Evolutionary conservation across 53 echinoderm and acorn worm genomes (phyloP), one percentile per base, ranked within the genome.

Genomic region (Holothuria leucospilota): DNA sequence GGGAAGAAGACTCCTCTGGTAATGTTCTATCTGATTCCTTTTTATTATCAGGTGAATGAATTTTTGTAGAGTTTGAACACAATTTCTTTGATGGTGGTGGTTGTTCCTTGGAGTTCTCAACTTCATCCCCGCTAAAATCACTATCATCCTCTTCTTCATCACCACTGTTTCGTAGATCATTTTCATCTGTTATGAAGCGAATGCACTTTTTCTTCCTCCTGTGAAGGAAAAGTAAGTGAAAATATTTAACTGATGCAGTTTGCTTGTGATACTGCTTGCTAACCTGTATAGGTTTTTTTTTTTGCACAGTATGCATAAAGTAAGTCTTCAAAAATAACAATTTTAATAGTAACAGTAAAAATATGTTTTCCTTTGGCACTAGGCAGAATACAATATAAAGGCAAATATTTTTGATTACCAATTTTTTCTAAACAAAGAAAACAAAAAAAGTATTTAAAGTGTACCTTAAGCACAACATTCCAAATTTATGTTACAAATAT

Each of bases 161-260:
- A 34, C 94, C 89, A 53, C 92, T 90, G 69, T 85, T 88, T 29
- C 69, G 85, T 25, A 87, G 90, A 34, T 92, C 93, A 61, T 99
- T 95, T 63, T 95, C 95, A 29, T 90, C 86, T 77, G 93, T 92
- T 51, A 99, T 93, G 86, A 93, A 99, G 38, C 99, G 88, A 51
- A 99, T 99, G 82, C 99, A 99, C 82, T 95, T 99, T 85, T 99
- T 99, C 99, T 99, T 99, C 92, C 99, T 99, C 95, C 99, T 99
- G 73, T 20, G 26, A 15, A 40, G 39, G 9, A 84, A 62, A 71
- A 69, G 20, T 18, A 72, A 74, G 15, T 29, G 46, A 11, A 65
- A 34, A 52, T 62, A 20, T 56, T 56, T 16, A 56, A 18, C 0
- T 10, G 18, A 56, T 16, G 18, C 56, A 56, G 56, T 56, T 56